These are phyloP conservation scores for Brenthis hecate DNA, from an alignment of 2,888 invertebrate species.

Conservation along the genomic window DNA sequence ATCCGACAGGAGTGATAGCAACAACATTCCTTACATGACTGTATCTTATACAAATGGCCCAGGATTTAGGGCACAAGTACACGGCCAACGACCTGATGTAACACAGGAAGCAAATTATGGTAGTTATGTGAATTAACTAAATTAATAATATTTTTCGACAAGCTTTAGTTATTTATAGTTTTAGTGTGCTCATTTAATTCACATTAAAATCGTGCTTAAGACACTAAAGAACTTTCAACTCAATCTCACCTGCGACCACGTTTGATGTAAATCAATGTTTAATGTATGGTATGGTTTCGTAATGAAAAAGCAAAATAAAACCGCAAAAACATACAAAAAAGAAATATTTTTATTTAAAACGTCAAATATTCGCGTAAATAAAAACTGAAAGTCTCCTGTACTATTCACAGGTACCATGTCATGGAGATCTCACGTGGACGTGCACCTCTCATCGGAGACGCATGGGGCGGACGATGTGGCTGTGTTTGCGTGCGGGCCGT, in stretches of 20 bases:
- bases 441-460: conserved; percentile 83
- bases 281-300: no score
- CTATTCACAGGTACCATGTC: conserved; percentile 40
- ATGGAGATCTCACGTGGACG: conserved; percentile 69
- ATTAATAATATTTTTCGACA: no score
- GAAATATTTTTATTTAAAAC: no score
- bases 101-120: conserved; percentile 52
- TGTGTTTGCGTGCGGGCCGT: conserved; percentile 87
- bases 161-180: no score
- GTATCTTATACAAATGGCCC: conserved; percentile 86
- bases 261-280: no score
- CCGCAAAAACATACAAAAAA: no score
- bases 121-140: conserved; percentile 40
- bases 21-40: conserved; percentile 82
- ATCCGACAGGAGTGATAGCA: conserved; percentile 65
- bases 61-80: conserved; percentile 68
- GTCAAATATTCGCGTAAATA: no score
- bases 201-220: no score
- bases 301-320: not conserved
- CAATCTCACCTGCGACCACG: no score
- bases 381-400: no score
- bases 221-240: no score
- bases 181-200: no score
- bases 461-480: conserved; percentile 91
- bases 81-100: conserved; percentile 69